Percentiles rank a stretch among this genome's conserved stretches.
Conservation (phyloP, 2,797 vertebrate species). For the Poecile montanus region DNA sequence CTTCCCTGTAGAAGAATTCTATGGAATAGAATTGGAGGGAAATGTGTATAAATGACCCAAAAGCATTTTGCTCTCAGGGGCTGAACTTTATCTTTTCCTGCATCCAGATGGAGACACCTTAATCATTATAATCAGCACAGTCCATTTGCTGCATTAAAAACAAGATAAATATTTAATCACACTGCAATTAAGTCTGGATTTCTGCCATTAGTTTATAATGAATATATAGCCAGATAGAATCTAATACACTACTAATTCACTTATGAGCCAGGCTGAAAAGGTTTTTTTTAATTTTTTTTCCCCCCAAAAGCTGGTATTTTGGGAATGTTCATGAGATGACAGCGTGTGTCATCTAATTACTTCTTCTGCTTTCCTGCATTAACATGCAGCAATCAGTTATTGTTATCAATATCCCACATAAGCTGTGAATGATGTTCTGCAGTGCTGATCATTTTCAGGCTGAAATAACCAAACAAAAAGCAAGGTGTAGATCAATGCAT, state of each 20-base stretch:
- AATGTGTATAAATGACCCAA: background rate
- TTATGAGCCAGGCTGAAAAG: background rate
- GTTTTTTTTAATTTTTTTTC: background rate
- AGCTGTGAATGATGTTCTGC: background rate
- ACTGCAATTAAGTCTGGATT: conserved; percentile 51
- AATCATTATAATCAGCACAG: conserved; percentile 58
- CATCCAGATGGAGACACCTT: conserved; percentile 47
- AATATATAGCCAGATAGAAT: conserved; percentile 17
- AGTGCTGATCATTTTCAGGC: background rate
- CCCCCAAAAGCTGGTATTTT: background rate
- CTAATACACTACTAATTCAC: conserved; percentile 27
- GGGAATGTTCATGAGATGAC: background rate
- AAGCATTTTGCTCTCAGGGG: background rate
- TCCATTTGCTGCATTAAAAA: conserved; percentile 69
- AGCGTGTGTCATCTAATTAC: background rate
- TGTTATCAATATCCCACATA: background rate
- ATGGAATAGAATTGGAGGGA: background rate
- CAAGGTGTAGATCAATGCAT: background rate
- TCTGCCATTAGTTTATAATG: conserved; percentile 57
- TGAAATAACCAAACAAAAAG: background rate
- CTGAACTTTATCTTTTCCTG: conserved; percentile 20
- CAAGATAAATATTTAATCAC: conserved; percentile 75
- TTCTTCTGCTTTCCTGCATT: background rate
- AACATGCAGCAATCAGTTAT: background rate
- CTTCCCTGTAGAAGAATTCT: background rate